phyloP scores from a whole-genome alignment of 2,113 vertebrate species.

The Apaloderma vittatum region DNA sequence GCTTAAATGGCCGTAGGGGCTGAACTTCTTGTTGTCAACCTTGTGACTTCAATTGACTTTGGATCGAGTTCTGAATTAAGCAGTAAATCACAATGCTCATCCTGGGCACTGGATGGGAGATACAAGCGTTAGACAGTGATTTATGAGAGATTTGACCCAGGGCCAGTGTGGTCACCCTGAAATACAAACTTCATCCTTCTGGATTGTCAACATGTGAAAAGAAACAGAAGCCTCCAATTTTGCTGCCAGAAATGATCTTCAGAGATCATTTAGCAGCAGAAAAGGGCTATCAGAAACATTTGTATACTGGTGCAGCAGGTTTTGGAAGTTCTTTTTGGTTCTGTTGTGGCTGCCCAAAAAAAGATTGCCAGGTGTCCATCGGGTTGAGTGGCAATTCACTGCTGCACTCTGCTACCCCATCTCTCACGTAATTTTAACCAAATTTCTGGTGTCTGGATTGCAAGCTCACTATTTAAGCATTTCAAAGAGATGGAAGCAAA shows the following conservation, averaged over 20 bases:
- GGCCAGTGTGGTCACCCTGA: constrained; percentile 22
- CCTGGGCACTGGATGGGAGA: constrained; percentile 5
- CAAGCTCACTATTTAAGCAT: background rate
- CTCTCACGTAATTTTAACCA: background rate
- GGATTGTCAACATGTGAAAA: background rate
- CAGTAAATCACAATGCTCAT: constrained; percentile 52
- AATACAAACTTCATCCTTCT: constrained; percentile 9
- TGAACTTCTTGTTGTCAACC: background rate
- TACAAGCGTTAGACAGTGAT: constrained; percentile 52
- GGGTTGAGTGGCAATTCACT: background rate
- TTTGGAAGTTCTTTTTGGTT: background rate
- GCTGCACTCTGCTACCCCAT: background rate
- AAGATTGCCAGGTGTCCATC: background rate
- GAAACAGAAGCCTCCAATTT: background rate
- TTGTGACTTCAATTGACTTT: constrained; percentile 59
- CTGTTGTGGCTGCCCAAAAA: background rate
- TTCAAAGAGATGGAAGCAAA: background rate
- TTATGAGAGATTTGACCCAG: constrained; percentile 39
- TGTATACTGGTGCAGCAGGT: background rate
- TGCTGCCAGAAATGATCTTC: background rate
- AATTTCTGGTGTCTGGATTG: background rate
- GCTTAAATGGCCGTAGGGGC: constrained; percentile 26
- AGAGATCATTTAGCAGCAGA: background rate
- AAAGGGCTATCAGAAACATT: background rate
- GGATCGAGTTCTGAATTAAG: constrained; percentile 1